phyloP scores from a whole-genome alignment of 2,797 vertebrate genomes.

The Periophthalmus magnuspinnatus region DNA sequence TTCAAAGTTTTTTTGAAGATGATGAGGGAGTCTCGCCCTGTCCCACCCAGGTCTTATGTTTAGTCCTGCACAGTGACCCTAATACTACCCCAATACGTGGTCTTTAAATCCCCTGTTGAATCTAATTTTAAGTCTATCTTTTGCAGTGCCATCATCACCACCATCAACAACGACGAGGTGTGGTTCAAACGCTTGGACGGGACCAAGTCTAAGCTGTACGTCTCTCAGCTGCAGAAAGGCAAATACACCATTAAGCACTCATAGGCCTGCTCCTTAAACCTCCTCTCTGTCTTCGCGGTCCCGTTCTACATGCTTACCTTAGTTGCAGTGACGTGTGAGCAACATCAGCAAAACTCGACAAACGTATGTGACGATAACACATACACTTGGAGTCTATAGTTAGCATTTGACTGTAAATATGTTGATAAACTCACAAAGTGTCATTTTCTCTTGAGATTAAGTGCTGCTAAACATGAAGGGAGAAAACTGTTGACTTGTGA shows the following conservation, averaged over 20 bases:
- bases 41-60: no score
- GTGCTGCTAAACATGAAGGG: constrained; percentile 56
- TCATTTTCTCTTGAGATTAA: constrained; percentile 63
- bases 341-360: constrained; percentile 41
- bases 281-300: constrained; percentile 20
- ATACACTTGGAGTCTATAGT: not conserved
- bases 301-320: constrained; percentile 29
- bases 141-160: constrained; percentile 93
- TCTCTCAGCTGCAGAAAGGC: constrained; percentile 99
- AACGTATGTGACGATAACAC: not conserved
- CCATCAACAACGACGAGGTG: constrained; percentile 97
- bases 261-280: constrained; percentile 44
- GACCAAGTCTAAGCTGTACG: constrained; percentile 98
- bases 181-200: constrained; percentile 98
- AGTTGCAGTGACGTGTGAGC: constrained; percentile 18
- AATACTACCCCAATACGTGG: no score
- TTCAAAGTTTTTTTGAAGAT: no score
- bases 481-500: constrained; percentile 45
- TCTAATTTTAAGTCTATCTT: constrained; percentile 18
- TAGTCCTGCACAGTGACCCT: no score
- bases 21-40: no score
- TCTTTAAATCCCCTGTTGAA: not conserved
- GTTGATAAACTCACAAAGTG: constrained; percentile 68
- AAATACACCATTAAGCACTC: constrained; percentile 98
- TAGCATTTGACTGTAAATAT: constrained; percentile 59